Percentiles rank a stretch among this genome's conserved stretches.
Conservation (phyloP, 2,888 invertebrate species). For the Drosophila picticornis region DNA sequence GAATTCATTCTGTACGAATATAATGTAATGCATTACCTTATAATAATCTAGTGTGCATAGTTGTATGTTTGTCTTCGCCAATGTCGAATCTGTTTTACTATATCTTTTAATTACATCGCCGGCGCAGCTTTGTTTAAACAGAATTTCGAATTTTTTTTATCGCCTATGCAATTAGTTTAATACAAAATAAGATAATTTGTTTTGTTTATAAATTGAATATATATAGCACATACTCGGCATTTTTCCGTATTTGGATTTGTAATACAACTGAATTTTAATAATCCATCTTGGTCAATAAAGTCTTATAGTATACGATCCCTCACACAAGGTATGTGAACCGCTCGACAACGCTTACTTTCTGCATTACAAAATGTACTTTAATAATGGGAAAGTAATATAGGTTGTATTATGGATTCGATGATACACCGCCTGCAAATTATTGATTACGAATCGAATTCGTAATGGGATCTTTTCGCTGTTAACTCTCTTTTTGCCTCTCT, state of each 20-base stretch:
- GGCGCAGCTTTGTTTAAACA: too few species aligned
- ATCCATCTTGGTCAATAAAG: not conserved
- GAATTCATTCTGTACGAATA: not conserved
- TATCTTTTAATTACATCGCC: too few species aligned
- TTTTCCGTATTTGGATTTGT: not conserved
- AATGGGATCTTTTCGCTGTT: not conserved
- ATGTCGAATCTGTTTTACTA: too few species aligned
- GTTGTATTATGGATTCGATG: not conserved
- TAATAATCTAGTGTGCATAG: not conserved
- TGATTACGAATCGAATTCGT: not conserved
- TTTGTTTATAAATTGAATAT: not conserved
- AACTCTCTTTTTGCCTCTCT: not conserved
- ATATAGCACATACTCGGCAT: not conserved
- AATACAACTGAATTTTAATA: not conserved
- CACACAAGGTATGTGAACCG: not conserved
- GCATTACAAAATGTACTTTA: not conserved
- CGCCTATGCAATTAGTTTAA: not conserved
- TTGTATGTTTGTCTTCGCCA: too few species aligned
- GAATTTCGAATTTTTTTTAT: not conserved
- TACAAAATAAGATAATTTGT: not conserved
- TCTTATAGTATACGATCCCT: not conserved
- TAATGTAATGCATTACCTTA: not conserved
- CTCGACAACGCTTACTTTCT: not conserved
- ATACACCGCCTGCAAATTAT: not conserved
- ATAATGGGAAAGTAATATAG: not conserved